These are phyloP conservation scores for Lateolabrax maculatus DNA, from an alignment of 2,797 vertebrate species.

Conservation along the genomic window DNA sequence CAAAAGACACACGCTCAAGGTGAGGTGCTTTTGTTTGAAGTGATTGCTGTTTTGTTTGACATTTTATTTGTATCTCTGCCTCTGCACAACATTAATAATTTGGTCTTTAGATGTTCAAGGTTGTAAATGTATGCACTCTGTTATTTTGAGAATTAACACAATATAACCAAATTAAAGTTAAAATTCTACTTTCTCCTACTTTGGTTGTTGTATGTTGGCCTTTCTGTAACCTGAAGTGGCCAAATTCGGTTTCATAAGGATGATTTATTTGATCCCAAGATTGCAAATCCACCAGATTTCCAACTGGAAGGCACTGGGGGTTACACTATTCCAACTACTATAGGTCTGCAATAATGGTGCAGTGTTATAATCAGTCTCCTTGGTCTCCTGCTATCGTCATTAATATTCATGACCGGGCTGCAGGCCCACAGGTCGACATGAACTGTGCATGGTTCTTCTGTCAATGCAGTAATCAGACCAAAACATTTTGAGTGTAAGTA, in stretches of 20 bases:
- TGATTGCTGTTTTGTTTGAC: conserved; percentile 2
- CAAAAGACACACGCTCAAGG: conserved; percentile 5
- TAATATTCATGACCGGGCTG: conserved; percentile 59
- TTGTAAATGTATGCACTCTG: neutral
- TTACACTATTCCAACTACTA: conserved; percentile 19
- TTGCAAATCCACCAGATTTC: conserved; percentile 8
- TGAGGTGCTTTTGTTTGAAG: neutral
- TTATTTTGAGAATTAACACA: neutral
- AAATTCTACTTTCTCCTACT: neutral
- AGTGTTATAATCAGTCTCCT: conserved; percentile 50
- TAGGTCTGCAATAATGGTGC: conserved; percentile 30
- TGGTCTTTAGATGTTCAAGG: neutral
- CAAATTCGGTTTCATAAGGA: conserved; percentile 5
- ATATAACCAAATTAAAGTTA: neutral
- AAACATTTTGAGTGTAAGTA: conserved; percentile 34
- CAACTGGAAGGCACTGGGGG: conserved; percentile 10
- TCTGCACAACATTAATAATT: neutral
- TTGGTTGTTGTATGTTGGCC: neutral
- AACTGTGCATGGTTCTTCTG: conserved; percentile 30
- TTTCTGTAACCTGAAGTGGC: neutral
- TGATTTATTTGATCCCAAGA: conserved; percentile 28
- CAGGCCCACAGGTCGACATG: conserved; percentile 46
- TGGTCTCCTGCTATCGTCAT: conserved; percentile 41
- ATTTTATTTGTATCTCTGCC: neutral
- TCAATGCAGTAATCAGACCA: conserved; percentile 37